These are phyloP conservation scores for Aspidiotus destructor DNA, from an alignment of 2,888 invertebrate species.

Conservation along the genomic window DNA sequence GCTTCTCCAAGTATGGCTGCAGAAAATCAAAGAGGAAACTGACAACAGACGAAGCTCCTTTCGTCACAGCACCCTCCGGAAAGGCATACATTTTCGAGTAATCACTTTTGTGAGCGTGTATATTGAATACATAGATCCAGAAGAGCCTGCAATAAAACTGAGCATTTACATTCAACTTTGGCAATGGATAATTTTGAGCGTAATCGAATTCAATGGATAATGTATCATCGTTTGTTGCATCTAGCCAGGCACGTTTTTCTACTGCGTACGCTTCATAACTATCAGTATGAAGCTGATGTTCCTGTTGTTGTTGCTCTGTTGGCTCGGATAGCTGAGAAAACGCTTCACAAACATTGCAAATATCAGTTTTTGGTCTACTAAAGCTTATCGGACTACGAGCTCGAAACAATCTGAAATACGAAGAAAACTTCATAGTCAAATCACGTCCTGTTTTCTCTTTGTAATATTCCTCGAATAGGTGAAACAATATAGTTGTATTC, in stretches of 20 bases:
- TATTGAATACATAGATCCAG: conserved; percentile 36
- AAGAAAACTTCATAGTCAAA: neutral
- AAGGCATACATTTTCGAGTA: conserved; percentile 33
- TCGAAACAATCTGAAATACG: too few species aligned
- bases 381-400: neutral
- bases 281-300: neutral
- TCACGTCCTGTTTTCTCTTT: neutral
- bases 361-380: neutral
- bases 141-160: conserved; percentile 37
- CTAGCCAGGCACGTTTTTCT: neutral
- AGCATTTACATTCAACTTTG: conserved; percentile 34
- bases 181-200: conserved; percentile 37
- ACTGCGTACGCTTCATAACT: neutral
- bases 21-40: conserved; percentile 34
- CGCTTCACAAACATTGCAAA: neutral
- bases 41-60: conserved; percentile 32
- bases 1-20: too few species aligned
- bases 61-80: conserved; percentile 33
- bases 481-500: neutral
- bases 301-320: neutral
- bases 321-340: neutral
- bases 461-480: neutral
- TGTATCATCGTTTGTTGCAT: neutral
- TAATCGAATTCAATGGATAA: conserved; percentile 37
- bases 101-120: conserved; percentile 36